Base-by-base conservation (phyloP, 2,797 vertebrate species). In the Thaleichthys pacificus region DNA sequence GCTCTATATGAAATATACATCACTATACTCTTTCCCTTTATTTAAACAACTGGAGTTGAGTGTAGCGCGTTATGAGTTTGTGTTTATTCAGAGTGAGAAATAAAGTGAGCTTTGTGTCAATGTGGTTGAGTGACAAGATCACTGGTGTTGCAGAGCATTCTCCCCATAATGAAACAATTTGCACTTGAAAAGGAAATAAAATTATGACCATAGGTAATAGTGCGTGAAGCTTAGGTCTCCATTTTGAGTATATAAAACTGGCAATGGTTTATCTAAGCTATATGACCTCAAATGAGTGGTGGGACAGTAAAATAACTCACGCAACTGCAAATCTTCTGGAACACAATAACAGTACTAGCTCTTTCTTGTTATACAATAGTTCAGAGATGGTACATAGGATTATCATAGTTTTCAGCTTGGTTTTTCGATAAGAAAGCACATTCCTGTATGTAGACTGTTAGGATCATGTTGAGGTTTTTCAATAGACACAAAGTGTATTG, bases 1-100 rank as follows among this genome's bases (percentile, higher is more conserved):
- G 88, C 88, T 91, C 91, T 92, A 90, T 88, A 83, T 85, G 87
- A 93, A 93, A 92, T 92, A 87, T 91, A 93, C 91, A 92, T 88
- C 88, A 85, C 87, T 72, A 65, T 73, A 49, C 83, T 85, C 80
- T 78, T 87, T 90, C 88, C 88, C 88, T 90, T 89, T 88, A 79
- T 47, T 47, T 47, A 86, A 84, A 78, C 77, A 24, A 73, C 83
- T 80, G 79, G 57, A 56, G 65, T 63, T 56, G 42, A 81, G 82
- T 76, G 85, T 82, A 61, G 71, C 75, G 75, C n/a, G 26, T 32
- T 80, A 87, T 69, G 67, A 77, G n/a, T 38, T 35, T 64, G 63
- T 66, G 38, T 66, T 22, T 67, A 78, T 84, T 88, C 84, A 87
- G 88, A 89, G 86, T 89, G 87, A 85, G 85, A 86, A 62, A 75